phyloP scores from a whole-genome alignment of 2,888 invertebrate species.

The Drosophila paracracens region DNA sequence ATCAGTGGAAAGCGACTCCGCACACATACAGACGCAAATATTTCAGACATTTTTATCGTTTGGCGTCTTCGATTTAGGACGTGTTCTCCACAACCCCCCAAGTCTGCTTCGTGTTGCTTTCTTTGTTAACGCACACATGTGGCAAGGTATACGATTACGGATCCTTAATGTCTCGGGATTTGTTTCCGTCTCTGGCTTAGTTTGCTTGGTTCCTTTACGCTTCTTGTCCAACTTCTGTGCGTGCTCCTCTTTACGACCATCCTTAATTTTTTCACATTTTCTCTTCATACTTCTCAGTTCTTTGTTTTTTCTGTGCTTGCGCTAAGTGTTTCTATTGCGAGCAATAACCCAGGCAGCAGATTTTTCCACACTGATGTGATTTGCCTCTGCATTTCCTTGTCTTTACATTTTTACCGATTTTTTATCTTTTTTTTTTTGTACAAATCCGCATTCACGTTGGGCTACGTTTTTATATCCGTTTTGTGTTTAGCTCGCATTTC shows the following conservation, averaged over 20 bases:
- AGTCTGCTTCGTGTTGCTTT: slow-evolving; percentile 11
- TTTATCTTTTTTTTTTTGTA: slow-evolving; percentile 5
- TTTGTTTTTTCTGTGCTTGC: slow-evolving; percentile 28
- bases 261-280: slow-evolving; percentile 52
- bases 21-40: slow-evolving; percentile 63
- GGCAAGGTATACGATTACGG: slow-evolving; percentile 21
- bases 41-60: slow-evolving; percentile 85
- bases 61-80: slow-evolving; percentile 82
- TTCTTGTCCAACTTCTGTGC: slow-evolving; percentile 23
- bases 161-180: slow-evolving; percentile 41
- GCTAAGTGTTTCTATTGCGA: slow-evolving; percentile 67
- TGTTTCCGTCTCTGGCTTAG: slow-evolving; percentile 30
- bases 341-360: slow-evolving; percentile 68
- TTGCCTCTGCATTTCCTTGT: slow-evolving; percentile 49
- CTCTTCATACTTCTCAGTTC: slow-evolving; percentile 14
- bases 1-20: slow-evolving; percentile 71
- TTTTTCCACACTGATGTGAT: slow-evolving; percentile 75
- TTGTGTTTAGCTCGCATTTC: slow-evolving; percentile 54
- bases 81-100: slow-evolving; percentile 35
- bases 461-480: slow-evolving; percentile 61
- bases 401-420: slow-evolving; percentile 8
- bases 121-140: slow-evolving; percentile 15
- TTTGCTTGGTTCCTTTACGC: slow-evolving; percentile 22
- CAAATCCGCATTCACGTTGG: slow-evolving; percentile 56
- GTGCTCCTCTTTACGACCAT: slow-evolving; percentile 44